phyloP scores from a whole-genome alignment of 2,888 invertebrate genomes.

The Norana najaformis region DNA sequence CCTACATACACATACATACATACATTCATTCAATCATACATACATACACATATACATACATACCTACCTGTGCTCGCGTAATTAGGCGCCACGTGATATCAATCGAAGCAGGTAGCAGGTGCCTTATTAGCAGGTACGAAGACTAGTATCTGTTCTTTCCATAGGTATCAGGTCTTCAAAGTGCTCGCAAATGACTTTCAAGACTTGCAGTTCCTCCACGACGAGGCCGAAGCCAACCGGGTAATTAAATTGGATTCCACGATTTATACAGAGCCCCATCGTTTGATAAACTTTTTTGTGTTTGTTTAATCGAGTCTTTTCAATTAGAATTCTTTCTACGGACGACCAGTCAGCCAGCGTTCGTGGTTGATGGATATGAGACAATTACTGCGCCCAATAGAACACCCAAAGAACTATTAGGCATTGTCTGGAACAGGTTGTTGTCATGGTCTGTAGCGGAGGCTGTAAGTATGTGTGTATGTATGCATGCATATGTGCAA shows the following conservation, averaged over 20 bases:
- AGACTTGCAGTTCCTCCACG: not conserved
- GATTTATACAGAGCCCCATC: not conserved
- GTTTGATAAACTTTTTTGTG: not conserved
- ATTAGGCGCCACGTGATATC: not conserved
- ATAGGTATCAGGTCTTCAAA: slow-evolving; percentile 16
- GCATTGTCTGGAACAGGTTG: no score
- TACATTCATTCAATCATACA: not conserved
- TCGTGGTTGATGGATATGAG: no score
- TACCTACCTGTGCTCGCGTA: no score
- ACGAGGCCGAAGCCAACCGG: not conserved
- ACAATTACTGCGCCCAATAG: no score
- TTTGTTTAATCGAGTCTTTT: not conserved
- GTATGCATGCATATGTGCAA: not conserved
- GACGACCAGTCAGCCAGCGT: no score
- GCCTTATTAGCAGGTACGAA: not conserved
- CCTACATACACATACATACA: no score
- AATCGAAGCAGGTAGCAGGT: not conserved
- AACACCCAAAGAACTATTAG: no score
- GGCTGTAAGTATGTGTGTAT: no score
- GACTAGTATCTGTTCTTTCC: not conserved
- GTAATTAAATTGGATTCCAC: slow-evolving; percentile 4
- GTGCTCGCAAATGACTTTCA: not conserved
- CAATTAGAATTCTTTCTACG: no score
- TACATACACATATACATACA: not conserved
- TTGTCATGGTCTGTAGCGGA: no score